These are phyloP conservation scores for Heptranchias perlo DNA, from an alignment of 2,113 vertebrate genomes.

Conservation along the genomic window DNA sequence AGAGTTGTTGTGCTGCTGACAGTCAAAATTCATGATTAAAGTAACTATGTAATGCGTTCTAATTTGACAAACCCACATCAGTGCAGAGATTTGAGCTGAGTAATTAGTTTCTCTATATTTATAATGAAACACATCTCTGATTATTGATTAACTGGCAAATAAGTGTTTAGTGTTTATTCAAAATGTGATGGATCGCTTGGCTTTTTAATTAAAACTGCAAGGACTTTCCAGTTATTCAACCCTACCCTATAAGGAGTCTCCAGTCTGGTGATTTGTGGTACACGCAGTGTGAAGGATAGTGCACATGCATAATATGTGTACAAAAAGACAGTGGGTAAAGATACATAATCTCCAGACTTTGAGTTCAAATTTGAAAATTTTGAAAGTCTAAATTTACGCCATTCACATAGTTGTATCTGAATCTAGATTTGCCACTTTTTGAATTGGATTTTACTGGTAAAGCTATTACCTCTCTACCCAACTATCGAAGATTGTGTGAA, in stretches of 20 bases:
- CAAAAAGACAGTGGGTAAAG: not conserved
- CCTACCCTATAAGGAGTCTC: not conserved
- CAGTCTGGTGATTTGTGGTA: not conserved
- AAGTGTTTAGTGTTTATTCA: not conserved
- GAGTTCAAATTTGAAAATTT: not conserved
- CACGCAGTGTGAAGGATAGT: not conserved
- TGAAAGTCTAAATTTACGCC: not conserved
- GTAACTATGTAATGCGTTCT: not conserved
- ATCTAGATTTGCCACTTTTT: not conserved
- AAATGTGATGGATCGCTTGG: not conserved
- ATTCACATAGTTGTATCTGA: not conserved
- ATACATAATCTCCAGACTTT: not conserved
- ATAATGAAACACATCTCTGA: not conserved
- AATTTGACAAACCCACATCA: not conserved
- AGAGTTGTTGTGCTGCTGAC: not conserved
- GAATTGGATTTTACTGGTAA: not conserved
- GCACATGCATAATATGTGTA: not conserved
- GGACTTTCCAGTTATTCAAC: not conserved
- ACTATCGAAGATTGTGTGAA: not conserved
- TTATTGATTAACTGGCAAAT: conserved; percentile 16
- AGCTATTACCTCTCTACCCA: not conserved
- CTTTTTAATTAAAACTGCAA: not conserved
- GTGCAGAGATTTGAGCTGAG: not conserved
- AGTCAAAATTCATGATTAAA: not conserved
- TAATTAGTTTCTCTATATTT: not conserved